These are phyloP conservation scores for Habrosyne pyritoides DNA, from an alignment of 2,888 invertebrate genomes.

Conservation along the genomic window DNA sequence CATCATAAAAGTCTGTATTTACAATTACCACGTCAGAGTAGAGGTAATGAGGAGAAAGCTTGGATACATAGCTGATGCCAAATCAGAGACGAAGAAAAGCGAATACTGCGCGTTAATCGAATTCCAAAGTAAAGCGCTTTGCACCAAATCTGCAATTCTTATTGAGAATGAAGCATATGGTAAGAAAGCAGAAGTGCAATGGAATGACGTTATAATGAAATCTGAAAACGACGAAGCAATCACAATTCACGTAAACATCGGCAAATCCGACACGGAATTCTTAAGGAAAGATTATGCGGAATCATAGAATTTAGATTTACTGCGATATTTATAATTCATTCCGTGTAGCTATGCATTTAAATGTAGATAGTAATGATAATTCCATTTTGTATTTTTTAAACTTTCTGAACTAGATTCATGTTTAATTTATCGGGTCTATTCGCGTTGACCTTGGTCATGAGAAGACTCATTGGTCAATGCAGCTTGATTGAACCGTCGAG, in stretches of 20 bases:
- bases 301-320: slow-evolving; percentile 33
- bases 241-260: slow-evolving; percentile 77
- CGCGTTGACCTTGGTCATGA: no score
- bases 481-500: no score
- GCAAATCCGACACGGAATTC: slow-evolving; percentile 59
- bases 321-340: slow-evolving; percentile 34
- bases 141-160: slow-evolving; percentile 72
- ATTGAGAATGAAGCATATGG: slow-evolving; percentile 77
- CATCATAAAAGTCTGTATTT: slow-evolving; percentile 78
- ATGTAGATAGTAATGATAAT: slow-evolving; percentile 19
- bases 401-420: no score
- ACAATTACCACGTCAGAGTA: slow-evolving; percentile 76
- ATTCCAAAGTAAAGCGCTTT: slow-evolving; percentile 75
- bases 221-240: slow-evolving; percentile 76
- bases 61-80: slow-evolving; percentile 68
- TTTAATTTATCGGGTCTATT: no score
- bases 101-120: slow-evolving; percentile 76
- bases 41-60: slow-evolving; percentile 77
- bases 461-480: no score
- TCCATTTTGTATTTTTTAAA: not conserved
- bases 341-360: slow-evolving; percentile 53
- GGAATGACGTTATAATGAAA: slow-evolving; percentile 74
- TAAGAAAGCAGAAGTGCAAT: slow-evolving; percentile 77
- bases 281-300: slow-evolving; percentile 57
- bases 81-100: slow-evolving; percentile 69